Evolutionary conservation across 1,140 invertebrate genomes (phyloP), one percentile per base, ranked within the genome.

Genomic region (Zaprionus vittiger): DNA sequence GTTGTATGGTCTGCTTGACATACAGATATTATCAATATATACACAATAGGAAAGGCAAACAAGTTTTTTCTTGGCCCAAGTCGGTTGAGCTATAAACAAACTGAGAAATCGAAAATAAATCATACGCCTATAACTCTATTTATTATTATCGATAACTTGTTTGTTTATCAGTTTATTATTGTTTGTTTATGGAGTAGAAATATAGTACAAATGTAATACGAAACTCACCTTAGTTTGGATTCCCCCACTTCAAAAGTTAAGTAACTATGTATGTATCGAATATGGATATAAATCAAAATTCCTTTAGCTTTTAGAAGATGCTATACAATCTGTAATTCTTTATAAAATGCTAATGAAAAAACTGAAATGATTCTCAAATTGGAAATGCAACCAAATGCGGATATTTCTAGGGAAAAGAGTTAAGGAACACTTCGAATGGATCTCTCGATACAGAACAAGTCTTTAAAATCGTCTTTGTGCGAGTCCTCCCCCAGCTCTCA

Each of bases 391-490:
- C 47, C 47, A 24, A 24, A 24, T 52, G 47, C 12, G 47, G 4
- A 52, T 52, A 5, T 52, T 24, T 52, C 47, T 52, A 52, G 14
- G 17, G 47, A 52, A 52, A 52, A 22, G n/a, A 20, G 20, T 11
- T 52, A 24, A 52, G 22, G 20, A 20, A 52, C 24, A 52, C 17
- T 52, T 24, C 12, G 47, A 52, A 52, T 24, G 47, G 20, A 52
- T 52, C 47, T 52, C 47, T 52, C 47, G 17, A 20, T 52, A 24
- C 9, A 20, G 47, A 22, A 24, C 17, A 14, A 22, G 20, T 52
- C 28, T 72, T 15, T 49, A 52, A 47, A 64, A 55, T 34, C 15
- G 60, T 59, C 60, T 52, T 37, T 52, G 31, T 60, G 12, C 62
- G 22, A 26, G 17, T 31, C 1, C 31, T 20, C 62, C 41, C 41